Base-by-base conservation (phyloP, 2,113 vertebrate genomes). In the Pyrgilauda ruficollis region DNA sequence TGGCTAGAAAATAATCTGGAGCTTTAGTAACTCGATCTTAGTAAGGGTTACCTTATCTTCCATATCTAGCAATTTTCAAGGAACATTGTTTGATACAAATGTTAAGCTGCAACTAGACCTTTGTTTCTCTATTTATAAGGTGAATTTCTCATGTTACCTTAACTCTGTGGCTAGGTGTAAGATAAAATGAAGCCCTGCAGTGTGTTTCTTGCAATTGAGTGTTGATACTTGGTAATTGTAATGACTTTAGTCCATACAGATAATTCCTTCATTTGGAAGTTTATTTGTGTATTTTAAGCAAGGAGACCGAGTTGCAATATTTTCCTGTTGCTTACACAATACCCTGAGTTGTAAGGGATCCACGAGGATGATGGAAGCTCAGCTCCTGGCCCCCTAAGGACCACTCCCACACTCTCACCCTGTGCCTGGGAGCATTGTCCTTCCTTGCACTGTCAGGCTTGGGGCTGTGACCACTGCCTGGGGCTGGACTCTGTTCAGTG, bases 371-470 rank as follows among this genome's bases (percentile, higher is more conserved):
- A 24, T 20, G 11, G 41, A 23, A 46, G 5, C 10, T 44, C 41
- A 28, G 1, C 15, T 39, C 18, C 22, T 46, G 39, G 7, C 33
- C 17, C 14, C 20, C 17, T 15, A 28, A 64, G 18, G 28, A 47
- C 7, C 8, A 1, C 11, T 33, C 9, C 49, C 39, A 2, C 9
- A 41, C 6, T 13, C 15, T n/a, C n/a, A 24, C 50, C 33, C 1
- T 22, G 39, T 9, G 56, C 3, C 27, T 46, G 39, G 20, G 56
- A 9, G 33, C 27, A 6, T 37, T 26, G 39, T 14, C 39, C 10
- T 17, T 11, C 8, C 10, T 15, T 44, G 56, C 18, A 9, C 49
- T 52, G 8, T 13, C 39, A 37, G 39, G 10, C 13, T 46, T 47
- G 63, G 43, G 28, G 5, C 63, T 31, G n/a, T 13, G 37, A 52